These are phyloP conservation scores for Pyxicephalus adspersus DNA, from an alignment of 2,113 vertebrate species.

Conservation along the genomic window DNA sequence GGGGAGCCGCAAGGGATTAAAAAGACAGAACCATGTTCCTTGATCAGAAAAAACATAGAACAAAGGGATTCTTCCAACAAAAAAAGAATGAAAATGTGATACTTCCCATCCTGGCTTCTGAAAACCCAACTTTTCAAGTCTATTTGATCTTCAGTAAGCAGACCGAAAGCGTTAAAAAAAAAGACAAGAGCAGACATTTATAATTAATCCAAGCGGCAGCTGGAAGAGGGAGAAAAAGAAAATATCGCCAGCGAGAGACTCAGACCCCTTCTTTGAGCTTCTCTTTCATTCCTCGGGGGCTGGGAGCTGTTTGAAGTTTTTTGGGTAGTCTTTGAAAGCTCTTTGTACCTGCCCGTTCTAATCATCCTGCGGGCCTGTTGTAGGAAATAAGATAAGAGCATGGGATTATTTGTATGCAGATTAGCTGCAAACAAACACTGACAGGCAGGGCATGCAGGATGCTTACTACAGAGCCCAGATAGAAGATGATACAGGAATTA, in stretches of 20 bases:
- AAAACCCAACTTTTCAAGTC: constrained; percentile 42
- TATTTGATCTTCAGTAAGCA: constrained; percentile 49
- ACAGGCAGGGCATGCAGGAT: not conserved
- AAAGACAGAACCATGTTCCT: constrained; percentile 4
- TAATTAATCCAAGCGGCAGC: constrained; percentile 55
- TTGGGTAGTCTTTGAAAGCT: constrained; percentile 51
- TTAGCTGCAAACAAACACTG: constrained; percentile 46
- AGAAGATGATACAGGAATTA: not conserved
- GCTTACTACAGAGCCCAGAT: not conserved
- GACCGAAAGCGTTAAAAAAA: constrained; percentile 46
- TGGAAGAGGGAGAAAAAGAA: constrained; percentile 35
- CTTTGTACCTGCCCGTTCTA: constrained; percentile 53
- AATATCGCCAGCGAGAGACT: constrained; percentile 41
- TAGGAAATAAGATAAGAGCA: constrained; percentile 45
- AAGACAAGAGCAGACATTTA: constrained; percentile 40
- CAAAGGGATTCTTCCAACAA: constrained; percentile 26
- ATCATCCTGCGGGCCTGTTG: constrained; percentile 51
- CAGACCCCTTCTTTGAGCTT: constrained; percentile 51
- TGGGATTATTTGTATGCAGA: constrained; percentile 52
- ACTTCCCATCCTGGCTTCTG: constrained; percentile 8
- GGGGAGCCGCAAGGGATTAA: not conserved
- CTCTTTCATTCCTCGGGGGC: constrained; percentile 51
- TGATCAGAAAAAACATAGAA: constrained; percentile 31
- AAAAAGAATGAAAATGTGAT: constrained; percentile 15
- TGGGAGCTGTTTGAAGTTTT: constrained; percentile 53